Percentiles rank a stretch among this genome's conserved stretches.
phyloP scores from a whole-genome alignment of 1,140 invertebrate genomes.

The Dolichoris vasculosae region DNA sequence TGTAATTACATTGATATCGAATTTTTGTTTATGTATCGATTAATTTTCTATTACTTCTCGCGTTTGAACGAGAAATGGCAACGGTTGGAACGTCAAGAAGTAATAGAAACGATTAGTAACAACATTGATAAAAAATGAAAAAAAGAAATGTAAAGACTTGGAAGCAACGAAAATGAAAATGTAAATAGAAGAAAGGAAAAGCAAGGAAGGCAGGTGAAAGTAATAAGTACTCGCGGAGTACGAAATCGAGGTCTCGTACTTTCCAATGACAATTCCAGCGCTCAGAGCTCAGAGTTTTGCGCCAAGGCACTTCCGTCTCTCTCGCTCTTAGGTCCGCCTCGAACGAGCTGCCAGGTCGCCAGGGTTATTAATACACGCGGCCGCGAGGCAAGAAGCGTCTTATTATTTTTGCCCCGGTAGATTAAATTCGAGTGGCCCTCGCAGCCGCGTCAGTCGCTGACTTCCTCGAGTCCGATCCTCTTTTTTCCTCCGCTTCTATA shows the following conservation, averaged over 20 bases:
- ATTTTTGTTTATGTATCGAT: no score
- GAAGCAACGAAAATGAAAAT: no score
- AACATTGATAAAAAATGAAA: no score
- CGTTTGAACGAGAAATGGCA: no score
- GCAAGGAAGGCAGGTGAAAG: no score
- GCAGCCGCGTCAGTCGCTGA: neutral
- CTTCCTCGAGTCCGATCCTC: neutral
- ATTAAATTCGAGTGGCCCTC: constrained; percentile 45
- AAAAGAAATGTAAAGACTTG: no score
- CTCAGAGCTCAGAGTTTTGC: neutral
- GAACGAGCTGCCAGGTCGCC: constrained; percentile 22
- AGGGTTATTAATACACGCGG: constrained; percentile 57
- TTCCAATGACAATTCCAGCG: neutral
- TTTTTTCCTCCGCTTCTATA: constrained; percentile 1
- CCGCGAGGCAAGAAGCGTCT: constrained; percentile 30
- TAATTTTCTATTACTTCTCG: no score
- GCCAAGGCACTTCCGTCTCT: neutral
- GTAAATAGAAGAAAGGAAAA: no score
- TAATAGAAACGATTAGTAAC: no score
- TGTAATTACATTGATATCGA: no score
- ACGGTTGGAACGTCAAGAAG: no score
- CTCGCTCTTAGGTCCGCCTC: neutral
- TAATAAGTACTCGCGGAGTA: no score
- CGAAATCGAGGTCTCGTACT: neutral
- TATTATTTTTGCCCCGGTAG: constrained; percentile 57